A percentile compares a stretch with the other conserved stretches of the same genome.
Evolutionary conservation across 2,797 vertebrate genomes (phyloP).

Genomic region (Channa striata): DNA sequence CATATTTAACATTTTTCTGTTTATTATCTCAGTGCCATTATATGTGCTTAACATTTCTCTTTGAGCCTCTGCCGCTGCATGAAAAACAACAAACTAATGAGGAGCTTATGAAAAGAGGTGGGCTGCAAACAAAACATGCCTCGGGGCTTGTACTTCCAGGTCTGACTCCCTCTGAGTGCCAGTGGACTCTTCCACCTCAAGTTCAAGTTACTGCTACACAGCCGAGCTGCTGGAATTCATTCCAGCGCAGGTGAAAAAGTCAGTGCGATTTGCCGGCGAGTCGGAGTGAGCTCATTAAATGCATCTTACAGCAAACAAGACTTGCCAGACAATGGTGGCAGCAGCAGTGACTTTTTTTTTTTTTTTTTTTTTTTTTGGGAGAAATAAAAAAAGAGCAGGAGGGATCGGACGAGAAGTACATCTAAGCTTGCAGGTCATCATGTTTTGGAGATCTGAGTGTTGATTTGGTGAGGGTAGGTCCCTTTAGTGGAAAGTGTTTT

Average conservation of each 20-base stretch:
- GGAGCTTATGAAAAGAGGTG: slow-evolving; percentile 40
- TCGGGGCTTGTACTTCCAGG: slow-evolving; percentile 34
- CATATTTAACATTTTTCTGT: slow-evolving; percentile 55
- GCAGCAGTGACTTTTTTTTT: too few species aligned
- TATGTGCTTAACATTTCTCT: slow-evolving; percentile 51
- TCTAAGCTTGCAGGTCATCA: slow-evolving; percentile 40
- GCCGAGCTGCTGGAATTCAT: slow-evolving; percentile 27
- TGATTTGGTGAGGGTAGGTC: slow-evolving; percentile 47
- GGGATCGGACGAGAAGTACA: slow-evolving; percentile 21
- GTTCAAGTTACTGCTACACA: slow-evolving; percentile 26
- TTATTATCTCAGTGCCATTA: slow-evolving; percentile 54
- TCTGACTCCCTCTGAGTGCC: slow-evolving; percentile 19
- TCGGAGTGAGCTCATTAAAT: slow-evolving; percentile 66
- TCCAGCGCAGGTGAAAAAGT: slow-evolving; percentile 51
- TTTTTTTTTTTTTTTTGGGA: too few species aligned
- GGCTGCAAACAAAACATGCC: slow-evolving; percentile 49
- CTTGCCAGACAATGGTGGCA: slow-evolving; percentile 25
- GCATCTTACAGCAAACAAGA: slow-evolving; percentile 44
- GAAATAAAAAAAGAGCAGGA: slow-evolving; percentile 17
- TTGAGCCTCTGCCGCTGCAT: slow-evolving; percentile 44
- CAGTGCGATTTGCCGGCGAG: slow-evolving; percentile 40
- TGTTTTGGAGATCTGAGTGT: slow-evolving; percentile 39
- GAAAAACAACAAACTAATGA: slow-evolving; percentile 62
- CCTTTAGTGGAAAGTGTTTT: slow-evolving; percentile 21
- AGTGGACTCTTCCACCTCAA: slow-evolving; percentile 21